These are phyloP conservation scores for Ochropleura plecta DNA, from an alignment of 2,888 invertebrate genomes.

Conservation along the genomic window DNA sequence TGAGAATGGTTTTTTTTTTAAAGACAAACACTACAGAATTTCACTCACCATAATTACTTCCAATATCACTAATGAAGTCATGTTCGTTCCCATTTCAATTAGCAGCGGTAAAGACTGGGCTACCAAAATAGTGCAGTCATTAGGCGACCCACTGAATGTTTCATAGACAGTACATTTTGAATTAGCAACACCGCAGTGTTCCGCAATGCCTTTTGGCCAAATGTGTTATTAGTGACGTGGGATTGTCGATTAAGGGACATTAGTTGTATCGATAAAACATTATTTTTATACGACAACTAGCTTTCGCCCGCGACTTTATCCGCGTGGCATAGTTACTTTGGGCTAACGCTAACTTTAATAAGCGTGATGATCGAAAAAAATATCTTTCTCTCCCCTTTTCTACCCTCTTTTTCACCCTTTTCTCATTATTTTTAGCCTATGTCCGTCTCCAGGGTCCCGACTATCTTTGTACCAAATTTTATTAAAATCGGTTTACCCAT, in stretches of 20 bases:
- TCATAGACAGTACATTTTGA: conserved; percentile 80
- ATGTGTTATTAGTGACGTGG: conserved; percentile 71
- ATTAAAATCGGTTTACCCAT: too few relatives aligned
- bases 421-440: too few relatives aligned
- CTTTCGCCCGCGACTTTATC: too few relatives aligned
- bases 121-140: conserved; percentile 71
- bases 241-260: conserved; percentile 54
- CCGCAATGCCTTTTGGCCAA: conserved; percentile 78
- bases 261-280: conserved; percentile 35
- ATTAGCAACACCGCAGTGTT: conserved; percentile 77
- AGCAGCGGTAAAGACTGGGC: background rate
- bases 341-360: too few relatives aligned
- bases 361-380: too few relatives aligned
- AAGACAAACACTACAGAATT: background rate
- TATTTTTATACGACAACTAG: too few relatives aligned
- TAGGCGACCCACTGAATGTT: conserved; percentile 76
- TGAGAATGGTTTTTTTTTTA: background rate
- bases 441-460: too few relatives aligned
- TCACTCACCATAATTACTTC: background rate
- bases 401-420: too few relatives aligned
- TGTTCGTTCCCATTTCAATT: conserved; percentile 26
- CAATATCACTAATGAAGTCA: background rate
- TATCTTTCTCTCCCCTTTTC: too few relatives aligned
- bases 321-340: too few relatives aligned
- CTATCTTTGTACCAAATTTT: too few relatives aligned